These are phyloP conservation scores for Ataeniobius toweri DNA, from an alignment of 2,797 vertebrate genomes.

Conservation along the genomic window DNA sequence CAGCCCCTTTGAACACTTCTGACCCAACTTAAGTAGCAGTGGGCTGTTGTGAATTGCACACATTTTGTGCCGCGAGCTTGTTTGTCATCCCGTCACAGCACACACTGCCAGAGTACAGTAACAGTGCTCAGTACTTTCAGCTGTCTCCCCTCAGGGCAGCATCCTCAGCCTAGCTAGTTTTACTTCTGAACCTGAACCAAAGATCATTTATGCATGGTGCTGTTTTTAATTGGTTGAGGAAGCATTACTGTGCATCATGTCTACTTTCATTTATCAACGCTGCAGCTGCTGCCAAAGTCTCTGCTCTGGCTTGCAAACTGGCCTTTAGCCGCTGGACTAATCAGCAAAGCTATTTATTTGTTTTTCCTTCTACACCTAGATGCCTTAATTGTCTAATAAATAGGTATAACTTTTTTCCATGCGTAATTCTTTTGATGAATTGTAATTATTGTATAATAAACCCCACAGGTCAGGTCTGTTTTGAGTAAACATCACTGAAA, in stretches of 20 bases:
- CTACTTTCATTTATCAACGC: constrained; percentile 71
- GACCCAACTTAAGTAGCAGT: not conserved
- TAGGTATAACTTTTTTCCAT: constrained; percentile 21
- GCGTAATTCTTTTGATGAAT: constrained; percentile 8
- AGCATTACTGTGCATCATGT: constrained; percentile 64
- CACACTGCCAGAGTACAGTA: constrained; percentile 10
- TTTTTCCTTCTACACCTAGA: constrained; percentile 2
- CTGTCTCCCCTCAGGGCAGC: constrained; percentile 38
- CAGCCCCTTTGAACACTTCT: not conserved
- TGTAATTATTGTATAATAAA: constrained; percentile 12
- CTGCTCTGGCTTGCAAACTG: constrained; percentile 48
- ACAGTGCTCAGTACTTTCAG: constrained; percentile 31
- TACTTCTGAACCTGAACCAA: constrained; percentile 40
- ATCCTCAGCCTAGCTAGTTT: constrained; percentile 22
- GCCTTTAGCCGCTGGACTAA: constrained; percentile 60
- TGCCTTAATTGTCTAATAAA: constrained; percentile 15
- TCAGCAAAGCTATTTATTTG: constrained; percentile 43
- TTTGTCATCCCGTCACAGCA: not conserved
- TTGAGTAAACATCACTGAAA: not conserved
- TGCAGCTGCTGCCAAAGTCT: constrained; percentile 31
- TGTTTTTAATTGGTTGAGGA: constrained; percentile 70
- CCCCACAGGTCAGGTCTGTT: not conserved
- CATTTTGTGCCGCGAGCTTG: constrained; percentile 2
- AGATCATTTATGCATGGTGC: constrained; percentile 69
- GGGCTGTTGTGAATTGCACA: not conserved